Evolutionary conservation across 2,113 vertebrate genomes (phyloP).

Genomic region (Thomomys bottae): DNA sequence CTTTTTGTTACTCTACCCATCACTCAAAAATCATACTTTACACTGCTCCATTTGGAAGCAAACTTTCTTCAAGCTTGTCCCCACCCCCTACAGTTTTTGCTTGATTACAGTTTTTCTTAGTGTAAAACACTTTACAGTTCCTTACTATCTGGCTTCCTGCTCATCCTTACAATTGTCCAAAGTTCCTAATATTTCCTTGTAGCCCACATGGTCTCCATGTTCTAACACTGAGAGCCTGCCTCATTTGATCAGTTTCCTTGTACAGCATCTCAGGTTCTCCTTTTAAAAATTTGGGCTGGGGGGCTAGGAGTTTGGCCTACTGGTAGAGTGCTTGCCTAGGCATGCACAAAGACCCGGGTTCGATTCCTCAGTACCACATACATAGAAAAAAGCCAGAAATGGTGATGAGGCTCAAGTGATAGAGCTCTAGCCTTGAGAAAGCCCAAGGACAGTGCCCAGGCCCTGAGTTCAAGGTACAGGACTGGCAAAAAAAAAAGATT

Average conservation of each 20-base stretch:
- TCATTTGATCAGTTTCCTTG: not conserved
- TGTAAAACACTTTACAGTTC: not conserved
- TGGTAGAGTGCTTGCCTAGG: too few species aligned
- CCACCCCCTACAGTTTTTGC: not conserved
- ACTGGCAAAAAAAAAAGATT: too few species aligned
- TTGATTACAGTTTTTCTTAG: not conserved
- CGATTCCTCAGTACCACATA: too few species aligned
- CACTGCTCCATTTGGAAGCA: not conserved
- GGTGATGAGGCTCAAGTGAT: too few species aligned
- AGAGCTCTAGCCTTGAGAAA: too few species aligned
- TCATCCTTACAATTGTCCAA: not conserved
- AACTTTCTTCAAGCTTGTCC: not conserved
- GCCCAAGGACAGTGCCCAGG: too few species aligned
- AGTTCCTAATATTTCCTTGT: not conserved
- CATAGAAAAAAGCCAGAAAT: too few species aligned
- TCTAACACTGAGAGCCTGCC: not conserved
- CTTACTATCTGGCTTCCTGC: not conserved
- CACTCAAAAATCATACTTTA: not conserved
- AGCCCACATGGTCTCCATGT: not conserved
- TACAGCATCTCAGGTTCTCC: not conserved
- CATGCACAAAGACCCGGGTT: too few species aligned
- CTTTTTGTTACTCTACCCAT: not conserved
- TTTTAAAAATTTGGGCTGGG: not conserved
- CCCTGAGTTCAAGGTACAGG: too few species aligned
- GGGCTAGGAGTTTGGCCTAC: too few species aligned